Percentiles rank a stretch among this genome's conserved stretches.
Conservation (phyloP, 2,797 vertebrate genomes). For the Molossus alvarezi region DNA sequence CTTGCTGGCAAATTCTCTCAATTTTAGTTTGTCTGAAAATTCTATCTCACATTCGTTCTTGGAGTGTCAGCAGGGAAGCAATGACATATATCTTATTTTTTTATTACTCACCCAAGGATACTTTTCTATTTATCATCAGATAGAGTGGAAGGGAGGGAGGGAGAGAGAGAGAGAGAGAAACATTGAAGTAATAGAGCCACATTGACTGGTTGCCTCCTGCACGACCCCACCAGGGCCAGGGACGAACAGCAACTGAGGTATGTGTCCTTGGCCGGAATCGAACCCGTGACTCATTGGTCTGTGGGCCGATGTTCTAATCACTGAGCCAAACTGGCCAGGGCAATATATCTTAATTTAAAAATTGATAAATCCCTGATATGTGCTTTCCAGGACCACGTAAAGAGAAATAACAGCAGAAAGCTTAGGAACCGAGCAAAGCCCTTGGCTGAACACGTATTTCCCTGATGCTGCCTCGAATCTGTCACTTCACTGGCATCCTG, state of each 20-base stretch:
- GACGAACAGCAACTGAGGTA: too few species aligned
- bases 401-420: not conserved
- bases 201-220: too few species aligned
- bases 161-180: too few species aligned
- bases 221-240: too few species aligned
- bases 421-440: not conserved
- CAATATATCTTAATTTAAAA: not conserved
- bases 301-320: too few species aligned
- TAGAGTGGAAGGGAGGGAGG: too few species aligned
- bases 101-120: too few species aligned
- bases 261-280: too few species aligned
- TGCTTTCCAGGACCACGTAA: not conserved
- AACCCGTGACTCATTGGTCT: too few species aligned
- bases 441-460: not conserved
- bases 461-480: not conserved
- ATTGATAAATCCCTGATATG: not conserved
- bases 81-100: not conserved
- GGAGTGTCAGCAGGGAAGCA: not conserved
- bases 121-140: too few species aligned
- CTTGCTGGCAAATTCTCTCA: not conserved
- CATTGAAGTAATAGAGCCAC: too few species aligned
- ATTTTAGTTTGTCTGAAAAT: constrained; percentile 10
- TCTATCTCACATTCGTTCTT: not conserved
- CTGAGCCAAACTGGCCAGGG: too few species aligned
- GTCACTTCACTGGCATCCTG: not conserved